Conservation (phyloP, 2,888 invertebrate genomes). For the Tubulanus polymorphus region DNA sequence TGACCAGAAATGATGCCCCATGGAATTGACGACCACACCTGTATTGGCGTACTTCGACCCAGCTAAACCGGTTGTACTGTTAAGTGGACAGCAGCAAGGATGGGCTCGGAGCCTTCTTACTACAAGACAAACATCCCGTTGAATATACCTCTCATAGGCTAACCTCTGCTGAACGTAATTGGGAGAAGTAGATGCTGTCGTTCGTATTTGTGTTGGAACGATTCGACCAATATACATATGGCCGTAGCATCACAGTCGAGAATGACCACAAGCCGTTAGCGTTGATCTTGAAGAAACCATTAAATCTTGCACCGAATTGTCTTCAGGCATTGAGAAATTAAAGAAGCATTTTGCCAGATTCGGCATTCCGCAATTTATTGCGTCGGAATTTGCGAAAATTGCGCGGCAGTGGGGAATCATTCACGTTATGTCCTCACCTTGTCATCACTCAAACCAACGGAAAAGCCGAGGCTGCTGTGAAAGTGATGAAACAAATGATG, state of each 20-base stretch:
- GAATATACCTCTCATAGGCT: conserved; percentile 21
- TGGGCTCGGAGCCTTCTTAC: conserved; percentile 19
- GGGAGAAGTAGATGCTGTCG: conserved; percentile 22
- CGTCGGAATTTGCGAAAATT: background rate
- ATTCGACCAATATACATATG: conserved; percentile 26
- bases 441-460: conserved; percentile 17
- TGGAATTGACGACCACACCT: conserved; percentile 14
- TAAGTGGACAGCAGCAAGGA: conserved; percentile 22
- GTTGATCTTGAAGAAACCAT: conserved; percentile 1
- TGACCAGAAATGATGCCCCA: conserved; percentile 5
- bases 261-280: conserved; percentile 8
- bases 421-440: background rate
- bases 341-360: conserved; percentile 1
- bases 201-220: conserved; percentile 20
- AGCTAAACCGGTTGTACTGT: conserved; percentile 16
- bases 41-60: conserved; percentile 18
- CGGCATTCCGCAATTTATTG: background rate
- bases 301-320: conserved; percentile 5
- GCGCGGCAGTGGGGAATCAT: background rate
- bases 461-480: conserved; percentile 15
- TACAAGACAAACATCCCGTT: conserved; percentile 21
- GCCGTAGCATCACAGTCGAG: conserved; percentile 7
- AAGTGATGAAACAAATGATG: conserved; percentile 17
- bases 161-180: conserved; percentile 18
- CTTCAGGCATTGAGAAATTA: background rate